Percentiles rank a stretch among this genome's conserved stretches.
Conservation (phyloP, 2,797 vertebrate genomes). For the Coregonus sp. region DNA sequence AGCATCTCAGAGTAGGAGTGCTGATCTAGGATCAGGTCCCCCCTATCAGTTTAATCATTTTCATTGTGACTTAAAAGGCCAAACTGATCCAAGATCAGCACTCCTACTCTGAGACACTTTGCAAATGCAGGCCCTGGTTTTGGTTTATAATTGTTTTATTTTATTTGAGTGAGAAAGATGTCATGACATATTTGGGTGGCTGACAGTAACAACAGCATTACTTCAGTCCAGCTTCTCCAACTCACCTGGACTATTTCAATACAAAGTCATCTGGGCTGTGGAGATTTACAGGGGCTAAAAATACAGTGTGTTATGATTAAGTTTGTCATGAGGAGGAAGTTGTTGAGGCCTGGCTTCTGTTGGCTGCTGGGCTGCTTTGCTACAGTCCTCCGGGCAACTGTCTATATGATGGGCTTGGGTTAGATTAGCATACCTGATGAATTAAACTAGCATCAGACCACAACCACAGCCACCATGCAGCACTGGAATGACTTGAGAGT, state of each 20-base stretch:
- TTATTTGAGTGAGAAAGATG: too few relatives aligned
- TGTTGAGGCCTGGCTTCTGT: constrained; percentile 42
- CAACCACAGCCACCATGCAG: constrained; percentile 28
- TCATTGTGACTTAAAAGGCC: too few relatives aligned
- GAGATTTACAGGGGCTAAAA: constrained; percentile 48
- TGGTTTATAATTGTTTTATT: too few relatives aligned
- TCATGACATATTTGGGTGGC: too few relatives aligned
- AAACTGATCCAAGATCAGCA: too few relatives aligned
- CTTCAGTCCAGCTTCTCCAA: neutral
- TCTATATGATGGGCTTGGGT: constrained; percentile 26
- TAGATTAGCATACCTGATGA: constrained; percentile 34
- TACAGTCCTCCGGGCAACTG: constrained; percentile 37
- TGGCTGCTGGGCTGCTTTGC: constrained; percentile 43
- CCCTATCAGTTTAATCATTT: too few relatives aligned
- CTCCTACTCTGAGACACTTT: too few relatives aligned
- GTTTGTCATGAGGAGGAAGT: constrained; percentile 59
- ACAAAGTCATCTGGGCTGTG: constrained; percentile 7
- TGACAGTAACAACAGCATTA: too few relatives aligned
- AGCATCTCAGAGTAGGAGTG: too few relatives aligned
- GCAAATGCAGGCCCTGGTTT: too few relatives aligned
- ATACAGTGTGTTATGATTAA: constrained; percentile 54
- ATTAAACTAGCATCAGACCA: constrained; percentile 24
- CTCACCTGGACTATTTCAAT: constrained; percentile 61
- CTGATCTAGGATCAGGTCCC: too few relatives aligned
- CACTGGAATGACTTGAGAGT: constrained; percentile 15